Evolutionary conservation across 2,888 invertebrate genomes (phyloP), one percentile per base, ranked within the genome.

Genomic region (Agonopterix arenella): DNA sequence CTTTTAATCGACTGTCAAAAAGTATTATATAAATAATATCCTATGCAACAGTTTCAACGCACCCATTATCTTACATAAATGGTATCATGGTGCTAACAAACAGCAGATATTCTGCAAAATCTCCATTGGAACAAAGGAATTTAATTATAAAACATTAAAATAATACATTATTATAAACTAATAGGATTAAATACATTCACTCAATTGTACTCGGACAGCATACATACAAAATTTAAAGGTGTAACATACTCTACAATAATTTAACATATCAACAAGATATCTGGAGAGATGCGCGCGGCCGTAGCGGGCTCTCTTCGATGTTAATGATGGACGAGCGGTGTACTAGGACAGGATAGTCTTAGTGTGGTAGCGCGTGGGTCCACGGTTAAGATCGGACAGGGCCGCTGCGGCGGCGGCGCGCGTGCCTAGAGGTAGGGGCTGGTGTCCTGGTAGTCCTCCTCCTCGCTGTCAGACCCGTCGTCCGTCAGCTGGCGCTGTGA

Each of bases 1-100:
- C 86, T 84, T 83, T 84, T 86, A 85, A 78, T 86, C 74, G 73
- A 83, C 79, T 78, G 80, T 84, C 84, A 82, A 81, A 82, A 82
- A 76, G 70, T 80, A 78, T 76, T 75, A 73, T 77, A 80, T 71
- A 81, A 80, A 80, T 80, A 80, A 79, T 76, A 78, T 77, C 11
- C 43, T 43, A 61, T 72, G 76, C 43, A 43, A 43, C 43, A 11
- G 43, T 43, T 40, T 11, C 11, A 8, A 43, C 2, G 43, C 80
- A 77, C 79, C 76, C 61, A 57, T 58, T 69, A 73, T 73, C 62
- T 70, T 72, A 74, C 73, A 73, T 63, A 68, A 28, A 60, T 56
- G 66, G 65, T 71, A 68, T 53, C 54, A 54, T 28, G 76, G 79
- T 77, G 83, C 80, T 64, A 74, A 76, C 65, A 71, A 66, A 66